phyloP scores from a whole-genome alignment of 2,888 invertebrate genomes.

The Leucophenga montana region DNA sequence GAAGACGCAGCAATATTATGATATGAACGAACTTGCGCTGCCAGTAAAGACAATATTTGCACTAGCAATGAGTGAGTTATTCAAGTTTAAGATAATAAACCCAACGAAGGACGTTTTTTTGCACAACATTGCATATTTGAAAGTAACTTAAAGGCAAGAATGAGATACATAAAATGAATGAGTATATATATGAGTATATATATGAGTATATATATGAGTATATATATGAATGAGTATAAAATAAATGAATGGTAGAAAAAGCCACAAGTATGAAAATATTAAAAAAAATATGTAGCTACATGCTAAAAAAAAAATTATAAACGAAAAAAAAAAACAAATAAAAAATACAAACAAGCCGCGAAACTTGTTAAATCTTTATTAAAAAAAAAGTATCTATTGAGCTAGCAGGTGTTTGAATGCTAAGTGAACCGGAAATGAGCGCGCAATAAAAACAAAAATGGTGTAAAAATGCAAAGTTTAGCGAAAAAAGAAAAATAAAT shows the following conservation, averaged over 20 bases:
- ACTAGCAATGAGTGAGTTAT: conserved; percentile 19
- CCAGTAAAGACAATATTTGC: conserved; percentile 11
- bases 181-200: too few relatives aligned
- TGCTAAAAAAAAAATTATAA: background rate
- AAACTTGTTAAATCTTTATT: conserved; percentile 10
- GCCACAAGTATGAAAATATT: background rate
- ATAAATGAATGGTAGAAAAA: background rate
- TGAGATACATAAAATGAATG: too few relatives aligned
- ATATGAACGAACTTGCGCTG: background rate
- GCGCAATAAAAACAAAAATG: background rate
- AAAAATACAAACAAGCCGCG: background rate
- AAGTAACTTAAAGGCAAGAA: too few relatives aligned
- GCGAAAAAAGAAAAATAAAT: too few relatives aligned
- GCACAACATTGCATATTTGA: too few relatives aligned
- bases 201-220: too few relatives aligned
- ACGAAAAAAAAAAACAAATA: too few relatives aligned
- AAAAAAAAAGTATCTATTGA: background rate
- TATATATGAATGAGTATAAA: too few relatives aligned
- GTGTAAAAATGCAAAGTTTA: background rate
- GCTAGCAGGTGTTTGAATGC: background rate
- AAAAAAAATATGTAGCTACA: background rate
- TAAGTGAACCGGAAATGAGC: conserved; percentile 7
- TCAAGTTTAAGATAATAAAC: conserved; percentile 13
- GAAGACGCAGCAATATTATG: background rate
- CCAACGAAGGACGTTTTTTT: background rate